Evolutionary conservation across 2,888 invertebrate genomes (phyloP).

Genomic region (Chrysolina haemoptera): DNA sequence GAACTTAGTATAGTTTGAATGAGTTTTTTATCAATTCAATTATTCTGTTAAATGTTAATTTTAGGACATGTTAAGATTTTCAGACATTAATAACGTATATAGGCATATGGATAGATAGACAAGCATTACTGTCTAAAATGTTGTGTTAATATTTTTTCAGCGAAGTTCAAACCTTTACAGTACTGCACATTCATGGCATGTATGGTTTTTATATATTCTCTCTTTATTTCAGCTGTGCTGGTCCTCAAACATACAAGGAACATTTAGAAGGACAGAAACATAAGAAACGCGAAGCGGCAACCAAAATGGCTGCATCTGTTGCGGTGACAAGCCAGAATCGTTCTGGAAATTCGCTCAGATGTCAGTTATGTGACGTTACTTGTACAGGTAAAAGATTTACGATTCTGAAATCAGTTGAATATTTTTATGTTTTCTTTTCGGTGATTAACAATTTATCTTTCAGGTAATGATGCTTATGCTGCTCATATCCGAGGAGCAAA

Average conservation of each 20-base stretch:
- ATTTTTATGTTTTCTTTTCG: conserved; percentile 13
- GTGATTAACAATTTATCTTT: conserved; percentile 19
- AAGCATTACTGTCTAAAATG: too few relatives aligned
- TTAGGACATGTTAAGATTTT: too few relatives aligned
- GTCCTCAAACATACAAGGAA: conserved; percentile 86
- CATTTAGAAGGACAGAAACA: conserved; percentile 99
- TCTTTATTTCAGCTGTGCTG: conserved; percentile 63
- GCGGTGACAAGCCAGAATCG: conserved; percentile 76
- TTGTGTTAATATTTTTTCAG: too few relatives aligned
- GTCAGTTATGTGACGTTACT: conserved; percentile 98
- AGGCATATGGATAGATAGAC: too few relatives aligned
- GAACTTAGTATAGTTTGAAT: too few relatives aligned
- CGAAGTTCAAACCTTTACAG: too few relatives aligned
- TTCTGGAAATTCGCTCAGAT: conserved; percentile 83
- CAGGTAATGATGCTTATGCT: conserved; percentile 97
- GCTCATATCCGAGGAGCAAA: conserved; percentile 98
- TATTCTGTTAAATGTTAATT: too few relatives aligned
- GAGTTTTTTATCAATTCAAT: too few relatives aligned
- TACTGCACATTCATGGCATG: neutral
- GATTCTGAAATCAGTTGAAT: neutral
- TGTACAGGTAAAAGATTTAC: conserved; percentile 82
- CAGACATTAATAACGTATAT: too few relatives aligned
- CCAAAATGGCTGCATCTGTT: conserved; percentile 80
- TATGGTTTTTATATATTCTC: neutral
- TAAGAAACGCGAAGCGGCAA: conserved; percentile 96